A percentile compares a stretch with the other conserved stretches of the same genome.
These are phyloP conservation scores for Saccostrea cuccullata DNA, from an alignment of 1,140 invertebrate genomes.

Conservation along the genomic window DNA sequence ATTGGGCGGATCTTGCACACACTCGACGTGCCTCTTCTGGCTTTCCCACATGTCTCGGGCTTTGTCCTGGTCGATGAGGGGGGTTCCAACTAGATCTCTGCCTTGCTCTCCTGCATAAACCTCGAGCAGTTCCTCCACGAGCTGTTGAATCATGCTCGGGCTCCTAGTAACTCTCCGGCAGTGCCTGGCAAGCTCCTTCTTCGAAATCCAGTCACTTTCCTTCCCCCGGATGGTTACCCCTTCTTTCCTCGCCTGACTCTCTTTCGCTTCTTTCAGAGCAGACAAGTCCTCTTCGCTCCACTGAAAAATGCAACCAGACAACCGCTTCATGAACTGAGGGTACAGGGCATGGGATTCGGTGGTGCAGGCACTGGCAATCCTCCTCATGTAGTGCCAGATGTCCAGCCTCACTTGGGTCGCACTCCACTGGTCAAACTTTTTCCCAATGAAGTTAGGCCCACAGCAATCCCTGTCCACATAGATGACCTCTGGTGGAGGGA, in stretches of 20 bases:
- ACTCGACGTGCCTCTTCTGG: slow-evolving; percentile 46
- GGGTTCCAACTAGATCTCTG: slow-evolving; percentile 53
- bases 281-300: slow-evolving; percentile 52
- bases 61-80: slow-evolving; percentile 46
- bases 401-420: slow-evolving; percentile 58
- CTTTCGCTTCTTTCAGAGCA: slow-evolving; percentile 58
- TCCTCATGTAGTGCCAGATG: slow-evolving; percentile 69
- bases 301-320: not conserved
- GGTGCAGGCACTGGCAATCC: slow-evolving; percentile 55
- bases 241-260: slow-evolving; percentile 40
- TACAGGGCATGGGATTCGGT: slow-evolving; percentile 65
- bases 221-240: slow-evolving; percentile 5
- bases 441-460: not conserved
- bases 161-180: slow-evolving; percentile 56
- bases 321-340: slow-evolving; percentile 46
- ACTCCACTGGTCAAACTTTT: not conserved
- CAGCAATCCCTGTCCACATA: slow-evolving; percentile 4
- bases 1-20: slow-evolving; percentile 61
- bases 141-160: slow-evolving; percentile 40
- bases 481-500: not conserved
- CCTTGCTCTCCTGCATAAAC: slow-evolving; percentile 50
- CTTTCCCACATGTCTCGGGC: slow-evolving; percentile 52
- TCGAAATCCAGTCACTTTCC: slow-evolving; percentile 15
- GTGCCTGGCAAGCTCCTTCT: slow-evolving; percentile 59
- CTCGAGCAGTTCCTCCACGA: slow-evolving; percentile 51